These are phyloP conservation scores for Ifrita kowaldi DNA, from an alignment of 2,113 vertebrate species.

Conservation along the genomic window DNA sequence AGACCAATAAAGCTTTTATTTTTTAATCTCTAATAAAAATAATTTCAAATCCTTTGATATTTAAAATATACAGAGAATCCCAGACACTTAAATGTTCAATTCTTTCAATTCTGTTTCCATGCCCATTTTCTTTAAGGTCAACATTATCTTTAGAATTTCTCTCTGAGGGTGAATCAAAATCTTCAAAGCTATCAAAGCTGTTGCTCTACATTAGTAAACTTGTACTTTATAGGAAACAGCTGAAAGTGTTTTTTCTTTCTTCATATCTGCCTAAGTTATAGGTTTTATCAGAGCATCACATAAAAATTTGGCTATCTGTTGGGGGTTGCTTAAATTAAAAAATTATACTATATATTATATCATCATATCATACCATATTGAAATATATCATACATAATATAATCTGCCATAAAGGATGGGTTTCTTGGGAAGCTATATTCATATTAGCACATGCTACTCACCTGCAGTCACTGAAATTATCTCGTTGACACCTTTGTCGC, in stretches of 20 bases:
- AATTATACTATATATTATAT: conserved; percentile 5
- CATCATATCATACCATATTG: neutral
- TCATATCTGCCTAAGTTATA: neutral
- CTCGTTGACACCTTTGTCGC: neutral
- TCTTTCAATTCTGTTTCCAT: neutral
- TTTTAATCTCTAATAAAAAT: neutral
- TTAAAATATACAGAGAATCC: neutral
- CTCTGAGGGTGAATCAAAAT: neutral
- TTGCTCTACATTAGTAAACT: neutral
- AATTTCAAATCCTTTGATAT: neutral
- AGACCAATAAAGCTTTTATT: neutral
- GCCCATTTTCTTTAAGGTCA: neutral
- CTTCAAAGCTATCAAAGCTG: neutral
- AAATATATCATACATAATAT: neutral
- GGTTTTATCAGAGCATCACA: neutral
- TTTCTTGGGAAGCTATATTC: neutral
- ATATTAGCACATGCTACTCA: neutral
- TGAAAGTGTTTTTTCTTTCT: neutral
- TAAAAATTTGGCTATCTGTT: neutral
- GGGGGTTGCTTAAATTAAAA: neutral
- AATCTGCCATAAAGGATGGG: neutral
- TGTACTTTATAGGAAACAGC: neutral
- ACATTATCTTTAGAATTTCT: neutral
- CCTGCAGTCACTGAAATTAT: neutral
- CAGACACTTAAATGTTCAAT: neutral